Evolutionary conservation across 2,888 invertebrate species (phyloP).

Genomic region (Conomelus anceps): DNA sequence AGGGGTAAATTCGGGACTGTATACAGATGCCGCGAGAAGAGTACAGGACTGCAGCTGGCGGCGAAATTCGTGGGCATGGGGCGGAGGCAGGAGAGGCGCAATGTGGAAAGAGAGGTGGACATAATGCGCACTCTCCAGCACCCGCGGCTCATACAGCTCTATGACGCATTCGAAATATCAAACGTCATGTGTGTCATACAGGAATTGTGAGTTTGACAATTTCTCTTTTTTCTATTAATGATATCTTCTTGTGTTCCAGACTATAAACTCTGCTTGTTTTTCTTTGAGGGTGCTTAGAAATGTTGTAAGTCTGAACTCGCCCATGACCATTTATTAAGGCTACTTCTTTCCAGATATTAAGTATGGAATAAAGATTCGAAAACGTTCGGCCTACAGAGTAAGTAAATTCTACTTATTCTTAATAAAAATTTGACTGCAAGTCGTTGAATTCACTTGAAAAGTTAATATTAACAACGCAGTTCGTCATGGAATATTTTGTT

Average conservation of each 20-base stretch:
- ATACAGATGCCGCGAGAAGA: slow-evolving; percentile 82
- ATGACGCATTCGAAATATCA: slow-evolving; percentile 92
- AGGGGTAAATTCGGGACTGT: slow-evolving; percentile 98
- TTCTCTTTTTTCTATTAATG: not conserved
- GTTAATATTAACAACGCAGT: no score
- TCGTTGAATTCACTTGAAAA: no score
- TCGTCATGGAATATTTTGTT: no score
- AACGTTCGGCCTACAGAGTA: no score
- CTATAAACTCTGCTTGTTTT: no score
- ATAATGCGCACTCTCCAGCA: slow-evolving; percentile 94
- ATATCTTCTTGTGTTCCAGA: not conserved
- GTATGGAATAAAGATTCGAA: no score
- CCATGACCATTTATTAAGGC: no score
- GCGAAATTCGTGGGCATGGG: slow-evolving; percentile 87
- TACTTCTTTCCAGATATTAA: no score
- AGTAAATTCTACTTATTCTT: no score
- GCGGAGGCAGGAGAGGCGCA: slow-evolving; percentile 78
- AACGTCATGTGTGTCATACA: slow-evolving; percentile 94
- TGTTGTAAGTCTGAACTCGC: no score
- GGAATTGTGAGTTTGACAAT: slow-evolving; percentile 96
- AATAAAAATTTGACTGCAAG: no score
- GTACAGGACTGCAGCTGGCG: slow-evolving; percentile 71
- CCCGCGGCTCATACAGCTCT: slow-evolving; percentile 91
- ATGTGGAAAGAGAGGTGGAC: slow-evolving; percentile 92
- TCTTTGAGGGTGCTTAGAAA: not conserved